Percentiles rank a stretch among this genome's conserved stretches.
Conservation (phyloP, 2,113 vertebrate genomes). For the Bujurquina vittata region DNA sequence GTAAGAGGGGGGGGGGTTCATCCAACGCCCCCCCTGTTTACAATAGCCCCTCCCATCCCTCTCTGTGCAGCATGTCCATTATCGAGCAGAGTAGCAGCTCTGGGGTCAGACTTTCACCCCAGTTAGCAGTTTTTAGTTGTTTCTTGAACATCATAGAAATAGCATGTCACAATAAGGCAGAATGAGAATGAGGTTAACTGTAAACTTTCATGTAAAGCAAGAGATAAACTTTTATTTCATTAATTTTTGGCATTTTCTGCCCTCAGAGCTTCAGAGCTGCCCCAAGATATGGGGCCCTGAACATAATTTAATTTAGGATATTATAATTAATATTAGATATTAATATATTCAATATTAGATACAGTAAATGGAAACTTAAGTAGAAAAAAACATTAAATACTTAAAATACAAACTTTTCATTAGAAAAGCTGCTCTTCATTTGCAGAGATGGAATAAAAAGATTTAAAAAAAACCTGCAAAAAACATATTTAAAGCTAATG, state of each 20-base stretch:
- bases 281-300: background rate
- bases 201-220: background rate
- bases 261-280: background rate
- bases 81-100: fast-evolving
- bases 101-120: background rate
- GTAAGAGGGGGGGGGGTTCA: background rate
- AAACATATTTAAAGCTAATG: background rate
- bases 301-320: background rate
- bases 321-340: background rate
- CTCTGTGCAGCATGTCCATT: background rate
- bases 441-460: background rate
- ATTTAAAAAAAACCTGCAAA: background rate
- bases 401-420: background rate
- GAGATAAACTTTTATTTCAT: background rate
- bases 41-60: constrained; percentile 32
- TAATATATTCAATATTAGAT: no score
- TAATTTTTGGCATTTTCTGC: background rate
- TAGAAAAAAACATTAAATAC: background rate
- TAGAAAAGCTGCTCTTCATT: background rate
- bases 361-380: no score
- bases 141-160: background rate
- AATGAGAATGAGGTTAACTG: background rate
- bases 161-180: background rate
- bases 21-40: background rate
- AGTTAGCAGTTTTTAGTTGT: background rate